Evolutionary conservation across 2,113 vertebrate genomes (phyloP).

Genomic region (Scortum barcoo): DNA sequence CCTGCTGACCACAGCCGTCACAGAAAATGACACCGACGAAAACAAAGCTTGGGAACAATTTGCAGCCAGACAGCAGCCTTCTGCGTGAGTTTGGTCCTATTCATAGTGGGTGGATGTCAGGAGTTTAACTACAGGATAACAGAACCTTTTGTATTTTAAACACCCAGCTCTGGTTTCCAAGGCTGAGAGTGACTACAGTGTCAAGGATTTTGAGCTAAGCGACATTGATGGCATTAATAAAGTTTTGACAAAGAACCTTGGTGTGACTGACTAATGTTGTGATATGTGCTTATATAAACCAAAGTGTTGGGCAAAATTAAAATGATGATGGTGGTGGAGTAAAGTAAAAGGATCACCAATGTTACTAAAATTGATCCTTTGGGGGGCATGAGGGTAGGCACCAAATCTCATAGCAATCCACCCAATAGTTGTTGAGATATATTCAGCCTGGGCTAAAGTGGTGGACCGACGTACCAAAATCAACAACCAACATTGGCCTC

Average conservation of each 20-base stretch:
- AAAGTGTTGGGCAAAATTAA: background rate
- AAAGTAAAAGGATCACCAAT: no score
- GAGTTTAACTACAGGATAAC: background rate
- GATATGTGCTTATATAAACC: background rate
- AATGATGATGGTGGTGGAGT: no score
- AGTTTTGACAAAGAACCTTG: background rate
- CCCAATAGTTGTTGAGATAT: background rate
- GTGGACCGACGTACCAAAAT: background rate
- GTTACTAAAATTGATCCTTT: background rate
- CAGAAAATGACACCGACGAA: background rate
- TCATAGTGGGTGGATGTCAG: slow-evolving; percentile 14
- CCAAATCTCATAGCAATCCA: background rate
- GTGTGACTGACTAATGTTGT: background rate
- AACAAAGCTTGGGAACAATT: background rate
- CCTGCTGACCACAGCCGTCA: slow-evolving; percentile 13
- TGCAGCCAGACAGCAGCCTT: background rate
- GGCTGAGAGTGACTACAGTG: background rate
- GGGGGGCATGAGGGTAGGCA: background rate
- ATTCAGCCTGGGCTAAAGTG: background rate
- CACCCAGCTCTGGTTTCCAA: slow-evolving; percentile 5
- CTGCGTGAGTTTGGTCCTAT: slow-evolving; percentile 2
- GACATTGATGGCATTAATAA: background rate
- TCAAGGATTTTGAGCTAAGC: background rate
- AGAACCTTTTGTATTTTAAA: background rate
- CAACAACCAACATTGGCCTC: background rate